Conservation (phyloP, 1,140 invertebrate species). For the Ganaspis sp. region DNA sequence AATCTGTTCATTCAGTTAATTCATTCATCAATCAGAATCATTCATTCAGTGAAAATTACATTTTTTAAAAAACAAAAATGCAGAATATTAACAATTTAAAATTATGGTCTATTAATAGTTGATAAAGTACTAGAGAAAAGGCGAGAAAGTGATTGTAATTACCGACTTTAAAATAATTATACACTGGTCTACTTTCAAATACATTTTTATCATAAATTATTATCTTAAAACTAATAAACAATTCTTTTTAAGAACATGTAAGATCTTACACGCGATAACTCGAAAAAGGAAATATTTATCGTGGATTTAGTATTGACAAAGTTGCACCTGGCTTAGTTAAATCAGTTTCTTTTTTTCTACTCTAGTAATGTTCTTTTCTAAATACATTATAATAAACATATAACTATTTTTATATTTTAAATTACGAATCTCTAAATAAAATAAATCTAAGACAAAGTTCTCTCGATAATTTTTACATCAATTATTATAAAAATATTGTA, state of each 20-base stretch:
- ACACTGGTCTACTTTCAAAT: conserved; percentile 7
- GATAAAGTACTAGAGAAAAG: not conserved
- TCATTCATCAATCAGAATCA: too few relatives aligned
- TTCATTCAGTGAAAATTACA: too few relatives aligned
- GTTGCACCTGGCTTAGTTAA: not conserved
- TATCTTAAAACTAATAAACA: conserved; percentile 3
- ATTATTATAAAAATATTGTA: too few relatives aligned
- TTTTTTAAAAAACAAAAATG: too few relatives aligned
- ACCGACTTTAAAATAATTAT: conserved; percentile 6
- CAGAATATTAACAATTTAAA: not conserved
- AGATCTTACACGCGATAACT: not conserved
- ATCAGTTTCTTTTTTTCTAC: conserved; percentile 14
- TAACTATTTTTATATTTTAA: not conserved
- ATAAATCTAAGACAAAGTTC: too few relatives aligned
- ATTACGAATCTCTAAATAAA: not conserved
- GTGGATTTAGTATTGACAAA: not conserved
- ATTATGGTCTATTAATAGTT: not conserved
- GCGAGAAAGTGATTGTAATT: conserved; percentile 23
- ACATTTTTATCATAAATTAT: conserved; percentile 20
- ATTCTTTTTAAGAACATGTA: not conserved
- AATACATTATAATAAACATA: not conserved
- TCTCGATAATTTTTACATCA: too few relatives aligned
- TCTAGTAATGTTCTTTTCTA: not conserved
- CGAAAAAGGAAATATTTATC: conserved; percentile 1
- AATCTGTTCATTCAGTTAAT: too few relatives aligned